Percentiles rank a stretch among this genome's conserved stretches.
These are phyloP conservation scores for Polydrusus cervinus DNA, from an alignment of 2,888 invertebrate genomes.

Conservation along the genomic window DNA sequence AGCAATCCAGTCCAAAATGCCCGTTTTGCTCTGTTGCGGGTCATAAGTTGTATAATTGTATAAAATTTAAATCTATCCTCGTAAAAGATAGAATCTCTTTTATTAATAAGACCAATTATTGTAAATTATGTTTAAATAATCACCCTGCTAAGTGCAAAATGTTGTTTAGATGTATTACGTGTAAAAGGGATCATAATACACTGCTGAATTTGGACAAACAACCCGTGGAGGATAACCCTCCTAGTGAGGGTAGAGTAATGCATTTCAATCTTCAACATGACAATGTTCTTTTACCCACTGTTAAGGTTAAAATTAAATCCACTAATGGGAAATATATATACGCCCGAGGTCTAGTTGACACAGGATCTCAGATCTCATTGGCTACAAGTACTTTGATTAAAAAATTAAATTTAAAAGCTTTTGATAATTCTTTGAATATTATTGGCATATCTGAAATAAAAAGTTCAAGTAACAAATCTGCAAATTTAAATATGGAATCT, in stretches of 20 bases:
- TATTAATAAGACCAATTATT: constrained; percentile 3
- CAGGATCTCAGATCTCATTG: constrained; percentile 5
- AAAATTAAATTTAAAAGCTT: not conserved
- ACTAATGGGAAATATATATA: not conserved
- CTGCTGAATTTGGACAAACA: not conserved
- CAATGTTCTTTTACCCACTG: constrained; percentile 11
- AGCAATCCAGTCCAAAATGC: not conserved
- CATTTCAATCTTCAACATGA: not conserved
- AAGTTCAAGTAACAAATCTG: too few species aligned
- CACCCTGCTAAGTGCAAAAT: not conserved
- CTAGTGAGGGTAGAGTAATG: not conserved
- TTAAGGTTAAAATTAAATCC: constrained; percentile 12
- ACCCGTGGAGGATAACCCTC: not conserved
- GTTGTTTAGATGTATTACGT: constrained; percentile 1
- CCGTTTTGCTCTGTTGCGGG: not conserved
- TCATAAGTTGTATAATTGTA: constrained; percentile 13
- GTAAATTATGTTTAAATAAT: constrained; percentile 16
- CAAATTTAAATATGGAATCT: constrained; percentile 1
- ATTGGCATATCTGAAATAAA: too few species aligned
- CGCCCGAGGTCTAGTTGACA: not conserved
- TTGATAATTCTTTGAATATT: not conserved
- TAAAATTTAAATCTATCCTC: not conserved
- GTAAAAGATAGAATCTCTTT: not conserved
- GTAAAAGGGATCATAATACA: constrained; percentile 8
- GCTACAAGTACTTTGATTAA: not conserved